phyloP scores from a whole-genome alignment of 1,140 invertebrate genomes.

The Caenorhabditis tropicalis region DNA sequence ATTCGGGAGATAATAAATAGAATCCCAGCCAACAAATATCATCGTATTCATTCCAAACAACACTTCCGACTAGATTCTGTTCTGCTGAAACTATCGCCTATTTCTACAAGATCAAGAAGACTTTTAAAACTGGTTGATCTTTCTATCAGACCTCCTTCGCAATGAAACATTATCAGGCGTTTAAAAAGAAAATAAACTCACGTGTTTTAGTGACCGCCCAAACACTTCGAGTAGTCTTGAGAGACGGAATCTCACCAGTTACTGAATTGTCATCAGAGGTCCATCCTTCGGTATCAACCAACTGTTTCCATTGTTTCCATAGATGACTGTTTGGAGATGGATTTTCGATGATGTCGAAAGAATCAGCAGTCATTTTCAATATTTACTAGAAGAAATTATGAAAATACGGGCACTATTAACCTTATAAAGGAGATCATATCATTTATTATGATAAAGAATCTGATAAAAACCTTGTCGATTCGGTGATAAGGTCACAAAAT shows the following conservation, averaged over 20 bases:
- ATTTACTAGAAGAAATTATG: no score
- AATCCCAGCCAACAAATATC: slow-evolving; percentile 46
- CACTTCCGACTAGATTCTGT: slow-evolving; percentile 1
- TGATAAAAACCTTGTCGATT: not conserved
- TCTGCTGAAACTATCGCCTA: not conserved
- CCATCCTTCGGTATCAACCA: slow-evolving; percentile 38
- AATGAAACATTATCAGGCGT: no score
- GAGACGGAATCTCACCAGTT: slow-evolving; percentile 5
- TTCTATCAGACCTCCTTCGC: not conserved
- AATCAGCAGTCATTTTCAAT: not conserved
- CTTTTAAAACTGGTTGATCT: not conserved
- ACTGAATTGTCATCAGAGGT: slow-evolving; percentile 48
- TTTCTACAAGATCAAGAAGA: not conserved
- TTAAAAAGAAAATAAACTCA: not conserved
- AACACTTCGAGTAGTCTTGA: slow-evolving; percentile 32
- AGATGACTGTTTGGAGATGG: not conserved
- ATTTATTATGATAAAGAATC: no score
- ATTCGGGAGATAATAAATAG: not conserved
- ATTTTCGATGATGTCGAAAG: not conserved
- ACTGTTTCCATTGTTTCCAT: slow-evolving; percentile 28
- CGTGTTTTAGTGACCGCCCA: slow-evolving; percentile 27
- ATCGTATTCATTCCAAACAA: slow-evolving; percentile 52
- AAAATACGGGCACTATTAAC: no score
- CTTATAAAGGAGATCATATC: no score
- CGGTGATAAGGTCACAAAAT: not conserved